Evolutionary conservation across 1,140 invertebrate genomes (phyloP).

Genomic region (Zeugodacus cucurbitae): DNA sequence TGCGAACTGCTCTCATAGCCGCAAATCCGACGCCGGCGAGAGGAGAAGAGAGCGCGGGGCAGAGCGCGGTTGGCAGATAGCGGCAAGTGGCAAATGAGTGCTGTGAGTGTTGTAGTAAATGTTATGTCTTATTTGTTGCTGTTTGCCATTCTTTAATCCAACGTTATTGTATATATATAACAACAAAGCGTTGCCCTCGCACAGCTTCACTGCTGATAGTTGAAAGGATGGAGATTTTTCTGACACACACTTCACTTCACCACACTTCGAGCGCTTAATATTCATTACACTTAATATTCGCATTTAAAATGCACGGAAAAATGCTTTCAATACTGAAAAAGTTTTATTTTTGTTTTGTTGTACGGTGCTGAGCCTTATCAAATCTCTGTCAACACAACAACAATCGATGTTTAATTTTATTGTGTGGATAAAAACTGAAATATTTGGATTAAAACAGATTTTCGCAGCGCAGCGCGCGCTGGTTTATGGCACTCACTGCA

Average conservation of each 20-base stretch:
- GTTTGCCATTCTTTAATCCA: not conserved
- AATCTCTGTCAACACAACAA: not conserved
- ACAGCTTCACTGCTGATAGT: too few species aligned
- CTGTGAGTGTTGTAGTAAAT: not conserved
- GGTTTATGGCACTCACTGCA: not conserved
- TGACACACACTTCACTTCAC: too few species aligned
- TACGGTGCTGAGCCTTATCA: not conserved
- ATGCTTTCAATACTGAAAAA: too few species aligned
- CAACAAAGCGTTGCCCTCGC: not conserved
- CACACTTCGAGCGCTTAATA: too few species aligned
- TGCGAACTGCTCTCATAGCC: not conserved
- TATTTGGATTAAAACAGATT: not conserved
- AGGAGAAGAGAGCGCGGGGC: not conserved
- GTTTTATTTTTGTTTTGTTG: too few species aligned
- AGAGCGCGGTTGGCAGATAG: not conserved
- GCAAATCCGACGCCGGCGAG: not conserved
- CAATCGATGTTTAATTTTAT: not conserved
- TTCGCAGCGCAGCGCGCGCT: not conserved
- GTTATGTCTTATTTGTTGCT: not conserved
- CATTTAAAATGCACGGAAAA: too few species aligned
- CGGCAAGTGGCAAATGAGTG: not conserved
- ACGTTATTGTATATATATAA: not conserved
- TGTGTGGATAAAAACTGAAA: not conserved
- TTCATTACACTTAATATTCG: too few species aligned
- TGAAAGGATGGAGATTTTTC: too few species aligned